These are phyloP conservation scores for Leptinotarsa juncta DNA, from an alignment of 2,888 invertebrate species.

Conservation along the genomic window DNA sequence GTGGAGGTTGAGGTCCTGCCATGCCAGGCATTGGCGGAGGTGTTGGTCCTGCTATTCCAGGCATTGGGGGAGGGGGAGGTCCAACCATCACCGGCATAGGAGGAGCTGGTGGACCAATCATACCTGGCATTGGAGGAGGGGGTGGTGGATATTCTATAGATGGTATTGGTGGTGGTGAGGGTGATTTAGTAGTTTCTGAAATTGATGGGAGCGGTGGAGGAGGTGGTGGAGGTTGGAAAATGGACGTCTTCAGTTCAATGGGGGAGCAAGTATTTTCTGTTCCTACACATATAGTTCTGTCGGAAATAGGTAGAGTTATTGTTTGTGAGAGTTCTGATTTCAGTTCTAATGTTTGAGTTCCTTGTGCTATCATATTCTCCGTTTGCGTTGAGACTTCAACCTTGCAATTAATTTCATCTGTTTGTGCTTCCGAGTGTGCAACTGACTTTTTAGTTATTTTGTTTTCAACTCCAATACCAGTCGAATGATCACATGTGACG, in stretches of 20 bases:
- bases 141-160: conserved; percentile 43
- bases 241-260: conserved; percentile 62
- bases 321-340: too few relatives aligned
- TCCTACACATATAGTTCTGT: neutral
- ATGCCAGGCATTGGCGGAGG: conserved; percentile 55
- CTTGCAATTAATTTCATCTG: conserved; percentile 17
- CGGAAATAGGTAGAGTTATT: too few relatives aligned
- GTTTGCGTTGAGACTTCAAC: conserved; percentile 43
- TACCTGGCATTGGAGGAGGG: conserved; percentile 50
- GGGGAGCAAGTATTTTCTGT: conserved; percentile 26
- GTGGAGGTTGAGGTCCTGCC: conserved; percentile 62
- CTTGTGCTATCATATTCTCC: conserved; percentile 34
- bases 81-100: conserved; percentile 39
- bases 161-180: conserved; percentile 44
- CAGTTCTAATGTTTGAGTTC: conserved; percentile 22
- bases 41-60: conserved; percentile 55
- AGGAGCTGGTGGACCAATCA: conserved; percentile 44
- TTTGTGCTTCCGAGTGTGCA: conserved; percentile 44
- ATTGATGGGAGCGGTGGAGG: conserved; percentile 66
- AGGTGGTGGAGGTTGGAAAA: conserved; percentile 43
- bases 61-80: conserved; percentile 43
- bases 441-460: conserved; percentile 22
- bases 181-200: conserved; percentile 38
- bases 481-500: conserved; percentile 54
- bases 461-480: conserved; percentile 32